These are phyloP conservation scores for Buathra laborator DNA, from an alignment of 2,888 invertebrate genomes.

Conservation along the genomic window DNA sequence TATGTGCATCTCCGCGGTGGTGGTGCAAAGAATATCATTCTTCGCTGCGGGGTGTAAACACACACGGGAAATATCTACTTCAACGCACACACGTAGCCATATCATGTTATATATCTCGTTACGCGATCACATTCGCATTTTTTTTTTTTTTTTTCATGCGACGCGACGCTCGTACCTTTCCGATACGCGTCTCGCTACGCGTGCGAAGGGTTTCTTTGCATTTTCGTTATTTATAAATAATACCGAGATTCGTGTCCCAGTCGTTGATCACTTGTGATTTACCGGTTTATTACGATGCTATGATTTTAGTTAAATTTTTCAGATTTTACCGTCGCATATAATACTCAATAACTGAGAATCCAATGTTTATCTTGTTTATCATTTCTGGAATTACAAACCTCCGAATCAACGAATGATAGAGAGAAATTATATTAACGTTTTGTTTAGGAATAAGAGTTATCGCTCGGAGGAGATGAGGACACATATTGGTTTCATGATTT, in stretches of 20 bases:
- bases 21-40: constrained; percentile 43
- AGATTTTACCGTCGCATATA: not conserved
- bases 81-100: constrained; percentile 21
- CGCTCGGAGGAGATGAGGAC: no score
- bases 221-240: constrained; percentile 40
- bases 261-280: not conserved
- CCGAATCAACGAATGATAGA: not conserved
- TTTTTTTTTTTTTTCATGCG: not conserved
- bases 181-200: constrained; percentile 11
- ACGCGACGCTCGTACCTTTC: not conserved
- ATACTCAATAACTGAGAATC: not conserved
- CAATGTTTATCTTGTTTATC: not conserved
- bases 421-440: no score
- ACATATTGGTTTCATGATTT: no score
- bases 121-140: constrained; percentile 25
- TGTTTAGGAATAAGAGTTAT: no score
- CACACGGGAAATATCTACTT: constrained; percentile 6
- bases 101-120: constrained; percentile 19
- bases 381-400: not conserved
- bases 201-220: not conserved
- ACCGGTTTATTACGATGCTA: not conserved
- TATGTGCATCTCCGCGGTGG: constrained; percentile 22
- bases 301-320: not conserved
- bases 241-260: constrained; percentile 14
- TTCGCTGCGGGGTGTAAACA: not conserved